Conservation (phyloP, 2,797 vertebrate genomes). For the Clarias laeviceps region DNA sequence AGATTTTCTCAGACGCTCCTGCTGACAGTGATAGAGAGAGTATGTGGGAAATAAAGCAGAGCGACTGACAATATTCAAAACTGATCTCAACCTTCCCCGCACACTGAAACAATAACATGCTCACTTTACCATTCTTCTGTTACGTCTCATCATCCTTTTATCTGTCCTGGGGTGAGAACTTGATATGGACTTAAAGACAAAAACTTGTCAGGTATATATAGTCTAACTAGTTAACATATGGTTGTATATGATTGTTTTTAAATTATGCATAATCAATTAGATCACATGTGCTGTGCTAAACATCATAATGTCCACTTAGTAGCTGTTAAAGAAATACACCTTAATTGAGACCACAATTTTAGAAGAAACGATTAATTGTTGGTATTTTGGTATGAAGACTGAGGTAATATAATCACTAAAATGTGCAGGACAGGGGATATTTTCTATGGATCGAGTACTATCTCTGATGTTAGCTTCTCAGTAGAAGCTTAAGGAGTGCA, state of each 20-base stretch:
- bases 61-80: constrained; percentile 44
- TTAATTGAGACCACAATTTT: not conserved
- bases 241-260: not conserved
- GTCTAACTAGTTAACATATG: not conserved
- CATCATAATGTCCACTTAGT: not conserved
- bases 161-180: constrained; percentile 41
- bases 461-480: not conserved
- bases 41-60: not conserved
- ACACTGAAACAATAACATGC: constrained; percentile 51
- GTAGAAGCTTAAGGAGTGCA: not conserved
- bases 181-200: not conserved
- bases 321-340: not conserved
- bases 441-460: no score
- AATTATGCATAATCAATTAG: not conserved
- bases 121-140: not conserved
- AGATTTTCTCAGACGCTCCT: constrained; percentile 27
- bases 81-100: constrained; percentile 53
- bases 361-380: not conserved
- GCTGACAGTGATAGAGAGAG: not conserved
- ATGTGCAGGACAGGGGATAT: no score
- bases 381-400: not conserved
- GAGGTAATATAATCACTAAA: no score
- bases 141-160: constrained; percentile 50
- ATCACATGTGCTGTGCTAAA: not conserved
- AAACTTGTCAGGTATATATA: not conserved